Conservation (phyloP, 2,113 vertebrate genomes). For the Gopherus flavomarginatus region DNA sequence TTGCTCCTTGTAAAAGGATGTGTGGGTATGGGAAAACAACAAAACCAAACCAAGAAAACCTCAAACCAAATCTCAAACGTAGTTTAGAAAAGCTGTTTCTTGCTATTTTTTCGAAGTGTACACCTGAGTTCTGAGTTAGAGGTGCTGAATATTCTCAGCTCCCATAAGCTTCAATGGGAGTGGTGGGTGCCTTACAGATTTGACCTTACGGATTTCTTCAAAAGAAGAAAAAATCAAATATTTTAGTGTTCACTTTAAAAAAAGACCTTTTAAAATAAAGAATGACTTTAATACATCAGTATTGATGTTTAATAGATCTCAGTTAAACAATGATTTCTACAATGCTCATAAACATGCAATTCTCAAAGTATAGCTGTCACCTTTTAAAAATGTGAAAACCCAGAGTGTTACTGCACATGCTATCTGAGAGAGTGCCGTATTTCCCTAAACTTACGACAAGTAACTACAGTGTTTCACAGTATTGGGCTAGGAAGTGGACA, state of each 20-base stretch:
- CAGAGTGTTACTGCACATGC: neutral
- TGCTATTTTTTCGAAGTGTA: neutral
- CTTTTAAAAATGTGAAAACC: neutral
- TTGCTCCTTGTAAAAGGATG: neutral
- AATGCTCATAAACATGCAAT: neutral
- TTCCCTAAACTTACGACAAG: neutral
- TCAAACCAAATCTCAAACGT: neutral
- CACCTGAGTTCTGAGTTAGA: neutral
- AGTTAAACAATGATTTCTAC: neutral
- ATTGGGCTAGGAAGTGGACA: neutral
- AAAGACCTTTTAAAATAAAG: neutral
- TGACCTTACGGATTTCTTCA: neutral
- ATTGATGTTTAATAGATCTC: neutral
- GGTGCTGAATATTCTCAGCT: too few species aligned
- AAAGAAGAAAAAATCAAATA: neutral
- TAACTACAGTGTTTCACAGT: neutral
- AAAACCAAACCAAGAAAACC: neutral
- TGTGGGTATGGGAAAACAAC: neutral
- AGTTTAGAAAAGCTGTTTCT: neutral
- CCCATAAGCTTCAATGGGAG: neutral
- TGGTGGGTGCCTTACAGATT: neutral
- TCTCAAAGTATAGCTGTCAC: neutral
- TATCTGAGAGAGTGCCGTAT: neutral
- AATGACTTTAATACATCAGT: neutral
- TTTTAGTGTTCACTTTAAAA: neutral